A percentile compares a stretch with the other conserved stretches of the same genome.
phyloP scores from a whole-genome alignment of 2,113 vertebrate genomes.

The Phodopus roborovskii region DNA sequence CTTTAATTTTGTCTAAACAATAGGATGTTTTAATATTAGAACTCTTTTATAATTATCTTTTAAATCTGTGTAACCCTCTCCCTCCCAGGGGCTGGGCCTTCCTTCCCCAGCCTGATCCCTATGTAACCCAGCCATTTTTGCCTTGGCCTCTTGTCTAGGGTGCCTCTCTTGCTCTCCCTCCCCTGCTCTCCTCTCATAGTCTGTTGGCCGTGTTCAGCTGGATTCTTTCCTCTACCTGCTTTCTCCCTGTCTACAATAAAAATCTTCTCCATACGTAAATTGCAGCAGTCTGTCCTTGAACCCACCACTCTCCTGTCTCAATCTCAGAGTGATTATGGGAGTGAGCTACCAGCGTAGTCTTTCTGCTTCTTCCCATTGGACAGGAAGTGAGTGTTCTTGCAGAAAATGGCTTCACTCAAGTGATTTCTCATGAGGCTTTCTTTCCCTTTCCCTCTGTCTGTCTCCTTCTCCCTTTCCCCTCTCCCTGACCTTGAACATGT shows the following conservation, averaged over 20 bases:
- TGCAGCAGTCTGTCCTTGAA: not conserved
- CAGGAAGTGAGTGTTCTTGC: slow-evolving; percentile 27
- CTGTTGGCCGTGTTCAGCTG: not conserved
- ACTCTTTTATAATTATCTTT: slow-evolving; percentile 23
- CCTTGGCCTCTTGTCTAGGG: not conserved
- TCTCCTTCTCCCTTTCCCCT: not conserved
- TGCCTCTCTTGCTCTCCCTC: not conserved
- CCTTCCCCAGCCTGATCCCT: not conserved
- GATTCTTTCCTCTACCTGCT: not conserved
- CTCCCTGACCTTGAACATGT: not conserved
- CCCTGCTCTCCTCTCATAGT: not conserved
- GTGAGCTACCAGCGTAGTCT: not conserved
- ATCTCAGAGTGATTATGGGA: not conserved
- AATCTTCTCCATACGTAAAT: too few relatives aligned
- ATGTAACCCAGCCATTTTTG: not conserved
- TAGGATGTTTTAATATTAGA: slow-evolving; percentile 29
- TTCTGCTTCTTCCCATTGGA: not conserved
- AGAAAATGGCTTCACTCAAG: not conserved
- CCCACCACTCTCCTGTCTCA: not conserved
- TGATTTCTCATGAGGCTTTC: slow-evolving; percentile 14
- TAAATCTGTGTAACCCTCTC: not conserved
- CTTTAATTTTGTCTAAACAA: slow-evolving; percentile 20
- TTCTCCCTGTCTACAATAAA: not conserved
- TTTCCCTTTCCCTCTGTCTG: not conserved
- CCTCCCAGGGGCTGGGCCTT: not conserved